Conservation (phyloP, 2,888 invertebrate species). For the Mythimna pallens region DNA sequence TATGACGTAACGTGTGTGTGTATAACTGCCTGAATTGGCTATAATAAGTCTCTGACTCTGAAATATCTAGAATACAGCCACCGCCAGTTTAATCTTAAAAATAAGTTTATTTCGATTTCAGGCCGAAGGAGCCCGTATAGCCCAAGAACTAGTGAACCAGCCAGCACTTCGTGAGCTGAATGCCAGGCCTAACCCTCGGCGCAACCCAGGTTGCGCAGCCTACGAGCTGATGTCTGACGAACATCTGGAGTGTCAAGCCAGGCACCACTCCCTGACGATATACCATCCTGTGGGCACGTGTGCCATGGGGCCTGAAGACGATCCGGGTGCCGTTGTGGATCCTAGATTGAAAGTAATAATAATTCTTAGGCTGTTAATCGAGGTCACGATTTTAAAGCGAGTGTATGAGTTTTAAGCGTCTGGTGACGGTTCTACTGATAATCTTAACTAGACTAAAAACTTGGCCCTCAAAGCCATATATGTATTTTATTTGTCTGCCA, state of each 20-base stretch:
- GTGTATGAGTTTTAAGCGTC: background rate
- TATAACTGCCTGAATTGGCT: too few relatives aligned
- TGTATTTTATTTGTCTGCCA: background rate
- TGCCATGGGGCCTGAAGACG: slow-evolving; percentile 93
- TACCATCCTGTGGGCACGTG: slow-evolving; percentile 96
- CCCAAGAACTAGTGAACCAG: slow-evolving; percentile 91
- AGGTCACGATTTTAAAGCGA: background rate
- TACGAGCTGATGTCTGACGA: slow-evolving; percentile 92
- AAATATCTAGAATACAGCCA: too few relatives aligned
- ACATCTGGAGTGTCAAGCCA: slow-evolving; percentile 94
- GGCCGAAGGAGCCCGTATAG: slow-evolving; percentile 94
- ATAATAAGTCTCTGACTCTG: too few relatives aligned
- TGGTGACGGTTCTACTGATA: background rate
- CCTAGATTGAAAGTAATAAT: slow-evolving; percentile 89
- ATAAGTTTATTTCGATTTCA: slow-evolving; percentile 71
- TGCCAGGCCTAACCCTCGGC: slow-evolving; percentile 91
- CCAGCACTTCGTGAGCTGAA: slow-evolving; percentile 91
- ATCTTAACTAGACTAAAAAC: background rate
- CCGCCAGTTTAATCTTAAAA: background rate
- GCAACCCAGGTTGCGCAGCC: slow-evolving; percentile 92
- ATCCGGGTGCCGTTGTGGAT: slow-evolving; percentile 92
- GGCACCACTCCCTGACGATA: slow-evolving; percentile 94
- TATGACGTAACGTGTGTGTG: too few relatives aligned
- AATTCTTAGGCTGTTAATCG: background rate
- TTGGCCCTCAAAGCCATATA: background rate